These are phyloP conservation scores for Oscheius sp. DNA, from an alignment of 2,888 invertebrate species.

Conservation along the genomic window DNA sequence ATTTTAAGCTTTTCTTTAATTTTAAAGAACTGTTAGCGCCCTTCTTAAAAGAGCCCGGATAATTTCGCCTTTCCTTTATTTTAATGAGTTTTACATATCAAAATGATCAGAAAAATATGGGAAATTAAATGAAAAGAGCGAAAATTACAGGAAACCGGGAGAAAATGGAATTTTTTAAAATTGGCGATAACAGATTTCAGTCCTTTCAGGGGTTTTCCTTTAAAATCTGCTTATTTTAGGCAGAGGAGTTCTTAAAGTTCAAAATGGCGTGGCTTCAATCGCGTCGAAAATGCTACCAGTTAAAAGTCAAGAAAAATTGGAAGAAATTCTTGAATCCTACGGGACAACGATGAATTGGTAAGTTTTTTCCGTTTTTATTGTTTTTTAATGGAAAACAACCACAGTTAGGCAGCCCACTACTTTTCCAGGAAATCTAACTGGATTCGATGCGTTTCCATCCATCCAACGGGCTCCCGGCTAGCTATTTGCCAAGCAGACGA, in stretches of 20 bases:
- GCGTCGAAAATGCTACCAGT: constrained; percentile 17
- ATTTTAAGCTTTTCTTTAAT: not conserved
- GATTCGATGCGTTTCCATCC: constrained; percentile 31
- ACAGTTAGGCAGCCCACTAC: not conserved
- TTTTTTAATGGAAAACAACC: not conserved
- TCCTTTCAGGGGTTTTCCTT: no score
- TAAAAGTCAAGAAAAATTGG: constrained; percentile 3
- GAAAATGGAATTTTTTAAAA: no score
- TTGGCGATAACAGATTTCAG: no score
- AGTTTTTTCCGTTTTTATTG: not conserved
- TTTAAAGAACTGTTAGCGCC: no score
- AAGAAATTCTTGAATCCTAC: constrained; percentile 24
- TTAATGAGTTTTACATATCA: no score
- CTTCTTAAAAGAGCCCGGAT: no score
- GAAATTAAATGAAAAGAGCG: no score
- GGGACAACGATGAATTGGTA: constrained; percentile 28
- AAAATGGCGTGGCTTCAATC: constrained; percentile 22
- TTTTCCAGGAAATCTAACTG: constrained; percentile 32
- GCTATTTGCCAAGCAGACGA: constrained; percentile 33
- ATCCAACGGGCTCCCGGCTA: constrained; percentile 21
- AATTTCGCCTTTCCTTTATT: no score
- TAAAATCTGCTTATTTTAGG: not conserved
- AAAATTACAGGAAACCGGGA: no score
- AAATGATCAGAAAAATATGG: no score
- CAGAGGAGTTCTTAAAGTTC: constrained; percentile 29